Evolutionary conservation across 2,888 invertebrate genomes (phyloP), one percentile per base, ranked within the genome.

Genomic region (Callyntrura sp.): DNA sequence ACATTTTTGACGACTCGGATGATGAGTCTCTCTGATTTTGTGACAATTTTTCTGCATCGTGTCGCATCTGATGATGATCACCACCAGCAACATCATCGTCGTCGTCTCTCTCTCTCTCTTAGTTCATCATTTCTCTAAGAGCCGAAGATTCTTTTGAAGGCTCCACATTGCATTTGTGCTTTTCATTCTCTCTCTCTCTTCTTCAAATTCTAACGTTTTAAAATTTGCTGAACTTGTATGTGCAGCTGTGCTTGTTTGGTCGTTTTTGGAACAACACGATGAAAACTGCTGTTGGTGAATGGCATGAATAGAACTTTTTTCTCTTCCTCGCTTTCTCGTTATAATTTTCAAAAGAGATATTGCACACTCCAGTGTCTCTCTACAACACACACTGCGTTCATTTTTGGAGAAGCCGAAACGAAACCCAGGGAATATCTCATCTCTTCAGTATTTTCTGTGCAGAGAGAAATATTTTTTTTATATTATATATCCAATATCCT

Each of bases 31-130:
- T 73, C 55, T 55, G 48, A 57, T 83, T 68, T 83, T 65, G 51
- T 83, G 65, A 65, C 83, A 83, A 83, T 51, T 83, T 83, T 68
- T 83, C 65, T 83, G 83, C 83, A 83, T 83, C 83, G 83, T 83
- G 83, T 68, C 83, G 65, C 65, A 83, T 83, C 68, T 68, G 48
- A 83, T 83, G 23, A 51, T 65, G 20, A 68, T 65, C 48, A 68
- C 68, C n/a, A 23, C 68, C n/a, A 23, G 17, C 23, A 25, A 14
- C 5, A 45, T 25, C 35, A 25, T 35, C 9, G 55, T 57, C 28
- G 28, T 28, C 0, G n/a, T 57, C 55, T 4, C 25, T 45, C 9
- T 51, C 23, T 6, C 35, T 2, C 25, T 35, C 62, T 17, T 11
- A 1, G 3, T n/a, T 60, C 17, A 11, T 60, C n/a, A 60, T 60